These are phyloP conservation scores for Mionectes macconnelli DNA, from an alignment of 2,113 vertebrate species.

Conservation along the genomic window DNA sequence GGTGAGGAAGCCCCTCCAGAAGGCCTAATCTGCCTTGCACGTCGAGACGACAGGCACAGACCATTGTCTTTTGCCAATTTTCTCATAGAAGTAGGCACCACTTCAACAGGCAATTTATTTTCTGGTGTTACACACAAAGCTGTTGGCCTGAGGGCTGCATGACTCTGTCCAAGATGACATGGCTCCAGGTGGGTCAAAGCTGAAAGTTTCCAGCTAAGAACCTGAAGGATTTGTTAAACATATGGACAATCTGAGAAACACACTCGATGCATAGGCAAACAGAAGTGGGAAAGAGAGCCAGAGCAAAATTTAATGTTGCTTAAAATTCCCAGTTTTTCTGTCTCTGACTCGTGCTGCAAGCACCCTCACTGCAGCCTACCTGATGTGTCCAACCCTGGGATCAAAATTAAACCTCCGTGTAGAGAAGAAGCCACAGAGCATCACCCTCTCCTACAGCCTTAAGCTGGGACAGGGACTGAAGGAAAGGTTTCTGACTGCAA, in stretches of 20 bases:
- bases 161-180: slow-evolving; percentile 48
- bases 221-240: slow-evolving; percentile 9
- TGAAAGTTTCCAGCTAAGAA: slow-evolving; percentile 44
- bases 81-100: slow-evolving; percentile 27
- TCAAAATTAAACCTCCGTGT: not conserved
- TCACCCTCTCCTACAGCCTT: not conserved
- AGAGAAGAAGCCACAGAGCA: not conserved
- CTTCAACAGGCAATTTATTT: not conserved
- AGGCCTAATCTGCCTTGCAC: not conserved
- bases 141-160: not conserved
- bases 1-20: not conserved
- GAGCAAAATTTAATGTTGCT: not conserved
- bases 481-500: not conserved
- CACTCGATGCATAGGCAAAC: not conserved
- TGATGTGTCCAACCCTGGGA: not conserved
- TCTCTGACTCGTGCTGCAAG: not conserved
- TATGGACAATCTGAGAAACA: not conserved
- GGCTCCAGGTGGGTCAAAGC: slow-evolving; percentile 64
- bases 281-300: not conserved
- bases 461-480: not conserved
- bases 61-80: not conserved
- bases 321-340: not conserved
- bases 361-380: not conserved
- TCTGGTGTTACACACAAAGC: not conserved
- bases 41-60: not conserved